Base-by-base conservation (phyloP, 2,113 vertebrate genomes). In the Pantherophis guttatus region DNA sequence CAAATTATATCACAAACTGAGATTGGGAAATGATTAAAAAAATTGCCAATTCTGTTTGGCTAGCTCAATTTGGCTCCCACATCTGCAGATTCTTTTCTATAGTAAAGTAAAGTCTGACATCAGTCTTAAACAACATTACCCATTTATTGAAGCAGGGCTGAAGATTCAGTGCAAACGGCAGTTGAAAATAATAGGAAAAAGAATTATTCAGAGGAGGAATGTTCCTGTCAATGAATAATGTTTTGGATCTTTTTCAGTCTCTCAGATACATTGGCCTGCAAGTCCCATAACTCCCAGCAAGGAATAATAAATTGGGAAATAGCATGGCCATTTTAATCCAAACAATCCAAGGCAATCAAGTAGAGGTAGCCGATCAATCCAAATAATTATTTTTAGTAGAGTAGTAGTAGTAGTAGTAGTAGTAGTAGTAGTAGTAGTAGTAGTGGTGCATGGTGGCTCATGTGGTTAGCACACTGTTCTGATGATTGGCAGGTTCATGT, bases 1-100 rank as follows among this genome's bases (percentile, higher is more conserved):
- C 91, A 95, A 93, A 93, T 94, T 91, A 89, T 95, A 92, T 94
- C 92, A 88, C 95, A 90, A 94, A 59, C 9, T 48, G 8, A 3
- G 8, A 5, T 88, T 93, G 90, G 95, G 94, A 96, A 57, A 33
- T 91, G 86, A 90, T 85, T 91, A 94, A 94, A 90, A 92, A 0
- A 17, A 86, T 75, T 86, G 93, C 86, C 92, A 91, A 91, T 81
- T 89, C 91, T 70, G 5, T 70, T 33, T 87, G 90, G 75, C 93
- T 91, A 1, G 0, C 92, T 95, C 8, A 0, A 1, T 75, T 92
- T 0, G 5, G 89, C 87, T 91, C 93, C 39, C 52, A 86, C 86
- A 70, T 93, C 92, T 96, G 87, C 90, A 23, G 85, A 93, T 0
- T 0, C 87, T 90, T 90, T 23, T 8, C 8, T 90, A 12, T 4